phyloP scores from a whole-genome alignment of 2,888 invertebrate genomes.

The Rapana venosa region DNA sequence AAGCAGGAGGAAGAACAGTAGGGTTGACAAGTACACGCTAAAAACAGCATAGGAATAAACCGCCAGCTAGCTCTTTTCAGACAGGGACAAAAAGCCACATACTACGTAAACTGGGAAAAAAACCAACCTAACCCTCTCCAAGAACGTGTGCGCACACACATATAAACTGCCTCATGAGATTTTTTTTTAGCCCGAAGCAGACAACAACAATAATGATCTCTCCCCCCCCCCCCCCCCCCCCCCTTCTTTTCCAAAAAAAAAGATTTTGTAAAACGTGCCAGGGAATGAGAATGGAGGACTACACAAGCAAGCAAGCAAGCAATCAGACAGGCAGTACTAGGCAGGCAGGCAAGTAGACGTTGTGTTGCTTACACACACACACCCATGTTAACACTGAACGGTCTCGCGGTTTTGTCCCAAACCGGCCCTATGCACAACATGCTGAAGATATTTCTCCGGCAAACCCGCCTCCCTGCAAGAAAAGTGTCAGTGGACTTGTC shows the following conservation, averaged over 20 bases:
- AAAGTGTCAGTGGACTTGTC: not conserved
- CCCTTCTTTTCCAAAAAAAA: not conserved
- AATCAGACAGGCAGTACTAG: not conserved
- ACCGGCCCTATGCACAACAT: slow-evolving; percentile 76
- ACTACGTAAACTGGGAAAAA: too few species aligned
- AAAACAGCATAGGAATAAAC: too few species aligned
- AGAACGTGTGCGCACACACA: too few species aligned
- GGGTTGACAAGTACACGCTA: too few species aligned
- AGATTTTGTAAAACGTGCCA: not conserved
- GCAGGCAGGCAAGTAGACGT: not conserved
- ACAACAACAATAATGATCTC: not conserved
- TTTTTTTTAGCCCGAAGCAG: not conserved
- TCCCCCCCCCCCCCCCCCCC: not conserved
- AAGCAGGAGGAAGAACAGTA: too few species aligned
- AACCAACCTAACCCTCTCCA: too few species aligned
- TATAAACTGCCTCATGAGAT: not conserved
- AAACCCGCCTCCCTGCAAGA: slow-evolving; percentile 74
- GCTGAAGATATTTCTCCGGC: slow-evolving; percentile 76
- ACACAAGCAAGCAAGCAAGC: not conserved
- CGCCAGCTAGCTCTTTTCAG: too few species aligned
- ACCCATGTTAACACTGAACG: not conserved
- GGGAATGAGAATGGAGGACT: too few species aligned
- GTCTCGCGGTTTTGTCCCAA: slow-evolving; percentile 34
- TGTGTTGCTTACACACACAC: not conserved
- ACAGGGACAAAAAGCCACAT: too few species aligned